Evolutionary conservation across 2,888 invertebrate species (phyloP).

Genomic region (Pinctada fucata): DNA sequence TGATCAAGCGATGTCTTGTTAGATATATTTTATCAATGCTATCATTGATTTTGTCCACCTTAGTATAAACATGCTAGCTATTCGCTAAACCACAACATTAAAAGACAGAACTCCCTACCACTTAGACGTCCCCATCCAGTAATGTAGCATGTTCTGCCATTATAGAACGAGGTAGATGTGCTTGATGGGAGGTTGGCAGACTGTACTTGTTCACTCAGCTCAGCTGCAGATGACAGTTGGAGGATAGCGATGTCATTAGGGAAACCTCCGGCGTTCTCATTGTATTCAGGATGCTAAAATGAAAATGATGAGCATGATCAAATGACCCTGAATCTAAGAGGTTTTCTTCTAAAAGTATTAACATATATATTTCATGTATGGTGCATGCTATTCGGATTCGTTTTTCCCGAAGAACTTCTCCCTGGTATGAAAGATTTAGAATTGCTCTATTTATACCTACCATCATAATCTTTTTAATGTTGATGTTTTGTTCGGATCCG

Average conservation of each 20-base stretch:
- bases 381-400: too few species aligned
- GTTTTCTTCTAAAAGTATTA: too few species aligned
- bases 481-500: constrained; percentile 14
- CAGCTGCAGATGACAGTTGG: not conserved
- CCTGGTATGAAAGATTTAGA: too few species aligned
- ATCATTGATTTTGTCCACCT: too few species aligned
- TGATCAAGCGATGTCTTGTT: too few species aligned
- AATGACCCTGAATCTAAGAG: too few species aligned
- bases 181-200: constrained; percentile 8
- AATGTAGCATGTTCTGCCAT: constrained; percentile 28
- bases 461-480: not conserved
- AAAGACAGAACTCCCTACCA: not conserved
- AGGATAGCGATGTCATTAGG: constrained; percentile 38
- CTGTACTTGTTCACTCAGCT: constrained; percentile 3
- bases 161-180: constrained; percentile 4
- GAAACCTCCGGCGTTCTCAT: constrained; percentile 18
- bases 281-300: constrained; percentile 13
- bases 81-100: too few species aligned
- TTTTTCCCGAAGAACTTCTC: too few species aligned
- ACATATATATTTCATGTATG: too few species aligned
- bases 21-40: too few species aligned
- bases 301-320: too few species aligned
- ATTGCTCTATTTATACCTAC: not conserved
- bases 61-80: too few species aligned
- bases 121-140: constrained; percentile 34